These are phyloP conservation scores for Dryocosmus kuriphilus DNA, from an alignment of 2,888 invertebrate genomes.

Conservation along the genomic window DNA sequence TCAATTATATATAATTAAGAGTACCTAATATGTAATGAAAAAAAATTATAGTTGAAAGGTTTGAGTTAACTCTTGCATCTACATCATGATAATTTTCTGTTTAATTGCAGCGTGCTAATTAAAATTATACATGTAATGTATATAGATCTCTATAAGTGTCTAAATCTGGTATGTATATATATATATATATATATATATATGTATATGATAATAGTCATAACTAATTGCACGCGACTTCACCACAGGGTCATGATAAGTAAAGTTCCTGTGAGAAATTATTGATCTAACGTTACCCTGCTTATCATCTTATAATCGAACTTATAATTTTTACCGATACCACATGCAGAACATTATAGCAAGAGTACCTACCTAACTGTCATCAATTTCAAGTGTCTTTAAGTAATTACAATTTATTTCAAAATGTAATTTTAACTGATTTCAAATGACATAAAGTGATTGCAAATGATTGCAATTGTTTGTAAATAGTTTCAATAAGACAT, in stretches of 20 bases:
- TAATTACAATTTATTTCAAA: too few species aligned
- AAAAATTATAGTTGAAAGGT: not conserved
- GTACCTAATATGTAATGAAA: not conserved
- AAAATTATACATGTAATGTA: not conserved
- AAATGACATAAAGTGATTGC: too few species aligned
- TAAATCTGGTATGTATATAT: not conserved
- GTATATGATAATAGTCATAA: not conserved
- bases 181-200: too few species aligned
- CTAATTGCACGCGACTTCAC: not conserved
- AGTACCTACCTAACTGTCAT: too few species aligned
- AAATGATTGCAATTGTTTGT: too few species aligned
- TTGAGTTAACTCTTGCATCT: not conserved
- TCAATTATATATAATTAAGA: not conserved
- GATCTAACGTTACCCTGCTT: not conserved
- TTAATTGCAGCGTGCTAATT: not conserved
- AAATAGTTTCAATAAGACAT: too few species aligned
- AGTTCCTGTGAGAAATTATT: not conserved
- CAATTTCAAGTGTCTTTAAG: too few species aligned
- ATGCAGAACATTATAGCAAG: too few species aligned
- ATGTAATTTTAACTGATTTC: too few species aligned
- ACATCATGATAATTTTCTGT: not conserved
- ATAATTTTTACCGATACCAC: not conserved
- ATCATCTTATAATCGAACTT: not conserved
- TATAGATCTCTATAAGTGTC: not conserved
- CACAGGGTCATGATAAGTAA: not conserved